Evolutionary conservation across 2,113 vertebrate species (phyloP), one percentile per base, ranked within the genome.

Genomic region (Anthoscopus minutus): DNA sequence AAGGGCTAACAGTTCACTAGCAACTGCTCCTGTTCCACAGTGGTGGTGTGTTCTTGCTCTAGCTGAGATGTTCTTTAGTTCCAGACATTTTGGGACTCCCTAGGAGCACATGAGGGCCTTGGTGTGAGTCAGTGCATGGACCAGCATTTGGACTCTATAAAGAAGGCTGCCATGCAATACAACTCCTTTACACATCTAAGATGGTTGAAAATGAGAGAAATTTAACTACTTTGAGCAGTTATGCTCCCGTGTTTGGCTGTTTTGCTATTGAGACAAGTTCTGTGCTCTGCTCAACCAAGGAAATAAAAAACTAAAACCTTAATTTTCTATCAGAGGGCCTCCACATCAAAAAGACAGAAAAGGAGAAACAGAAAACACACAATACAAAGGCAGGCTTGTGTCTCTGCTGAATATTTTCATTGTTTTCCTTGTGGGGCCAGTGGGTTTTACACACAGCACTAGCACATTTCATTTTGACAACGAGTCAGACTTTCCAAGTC

Each of bases 401-500:
- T 94, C 89, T 96, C 89, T 81, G 67, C 72, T 89, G 86, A 94
- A 88, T 96, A 91, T 94, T 96, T 94, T 93, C 90, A 71, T 84
- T 84, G 48, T 95, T 93, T 79, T 70, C 92, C 95, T 88, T 81
- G 42, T 17, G 91, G 84, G 71, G 50, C 61, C 58, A 73, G 81
- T 93, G 83, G 86, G 67, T 90, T 96, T 94, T 95, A 96, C 88
- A 86, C 83, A 92, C 91, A 94, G 88, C 79, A 66, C 73, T 89
- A 77, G 91, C 78, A 95, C 93, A 96, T 96, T 94, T 95, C 80
- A 90, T 93, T 95, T 80, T 96, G 94, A 93, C 92, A 94, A 90
- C 56, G 10, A 86, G 85, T 91, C 93, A 94, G 82, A 91, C 61
- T 95, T 96, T 93, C 86, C 94, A 93, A 94, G 89, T 86, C 87